Conservation (phyloP, 2,797 vertebrate genomes). For the Rhinatrema bivittatum region DNA sequence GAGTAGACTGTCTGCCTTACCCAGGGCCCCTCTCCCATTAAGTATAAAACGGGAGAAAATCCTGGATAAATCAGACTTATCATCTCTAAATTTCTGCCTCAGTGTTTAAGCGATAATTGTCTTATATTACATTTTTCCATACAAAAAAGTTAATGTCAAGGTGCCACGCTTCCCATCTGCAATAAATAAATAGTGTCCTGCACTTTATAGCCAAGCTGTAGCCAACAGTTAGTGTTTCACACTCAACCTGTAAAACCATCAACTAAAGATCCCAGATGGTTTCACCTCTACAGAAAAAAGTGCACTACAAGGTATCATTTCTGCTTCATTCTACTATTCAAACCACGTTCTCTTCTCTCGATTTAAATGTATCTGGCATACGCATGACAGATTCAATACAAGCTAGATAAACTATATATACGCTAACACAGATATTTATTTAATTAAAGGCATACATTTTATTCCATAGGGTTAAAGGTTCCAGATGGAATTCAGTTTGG, state of each 20-base stretch:
- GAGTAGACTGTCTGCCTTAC: too few relatives aligned
- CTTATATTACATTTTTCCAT: too few relatives aligned
- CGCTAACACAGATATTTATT: conserved; percentile 18
- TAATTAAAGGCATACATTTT: conserved; percentile 9
- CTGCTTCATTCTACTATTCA: conserved; percentile 16
- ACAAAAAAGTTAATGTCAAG: conserved; percentile 9
- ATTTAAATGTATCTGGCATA: conserved; percentile 23
- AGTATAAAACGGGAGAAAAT: too few relatives aligned
- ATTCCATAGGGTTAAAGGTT: too few relatives aligned
- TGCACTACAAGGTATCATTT: conserved; percentile 19
- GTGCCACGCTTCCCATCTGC: not conserved
- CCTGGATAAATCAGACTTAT: too few relatives aligned
- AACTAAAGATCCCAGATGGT: not conserved
- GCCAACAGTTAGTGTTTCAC: not conserved
- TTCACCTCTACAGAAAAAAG: conserved; percentile 6
- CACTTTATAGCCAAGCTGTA: not conserved
- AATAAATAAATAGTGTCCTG: not conserved
- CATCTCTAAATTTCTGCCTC: too few relatives aligned
- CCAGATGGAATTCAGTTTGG: too few relatives aligned
- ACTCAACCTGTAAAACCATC: not conserved
- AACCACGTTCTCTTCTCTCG: conserved; percentile 12
- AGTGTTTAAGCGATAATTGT: too few relatives aligned
- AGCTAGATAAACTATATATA: conserved; percentile 31
- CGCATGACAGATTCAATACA: too few relatives aligned
- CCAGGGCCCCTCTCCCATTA: too few relatives aligned